Conservation (phyloP, 2,113 vertebrate species). For the Onychostoma macrolepis region DNA sequence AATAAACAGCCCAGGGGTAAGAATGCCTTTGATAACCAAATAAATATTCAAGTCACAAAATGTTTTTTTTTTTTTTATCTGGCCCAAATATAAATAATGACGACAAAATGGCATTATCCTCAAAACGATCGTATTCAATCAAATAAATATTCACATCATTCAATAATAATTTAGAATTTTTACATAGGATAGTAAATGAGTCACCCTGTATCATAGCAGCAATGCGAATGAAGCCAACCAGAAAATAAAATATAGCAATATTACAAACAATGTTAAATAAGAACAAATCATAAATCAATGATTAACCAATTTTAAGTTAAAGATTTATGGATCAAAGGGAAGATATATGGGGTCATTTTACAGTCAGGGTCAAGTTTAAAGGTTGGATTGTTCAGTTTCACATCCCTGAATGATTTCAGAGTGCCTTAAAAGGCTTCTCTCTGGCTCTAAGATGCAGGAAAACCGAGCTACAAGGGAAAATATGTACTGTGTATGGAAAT, state of each 20-base stretch:
- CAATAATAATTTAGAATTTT: not conserved
- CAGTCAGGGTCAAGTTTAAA: conserved; percentile 4
- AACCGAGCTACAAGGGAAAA: conserved; percentile 23
- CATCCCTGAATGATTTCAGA: conserved; percentile 24
- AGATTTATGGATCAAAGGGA: not conserved
- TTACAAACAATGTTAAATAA: not conserved
- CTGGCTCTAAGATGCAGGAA: conserved; percentile 7
- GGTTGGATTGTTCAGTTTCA: conserved; percentile 10
- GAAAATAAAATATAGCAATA: not conserved
- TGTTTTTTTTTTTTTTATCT: not conserved
- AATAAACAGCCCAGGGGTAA: not conserved
- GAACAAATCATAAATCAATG: not conserved
- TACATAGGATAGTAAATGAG: conserved; percentile 19
- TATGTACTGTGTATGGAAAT: not conserved
- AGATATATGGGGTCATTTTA: not conserved
- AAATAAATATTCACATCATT: not conserved
- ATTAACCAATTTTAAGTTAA: not conserved
- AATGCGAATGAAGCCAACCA: conserved; percentile 21
- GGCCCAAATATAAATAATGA: not conserved
- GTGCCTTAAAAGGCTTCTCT: not conserved
- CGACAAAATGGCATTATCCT: not conserved
- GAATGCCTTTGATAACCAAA: not conserved
- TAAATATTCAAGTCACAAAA: not conserved
- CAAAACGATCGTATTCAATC: not conserved
- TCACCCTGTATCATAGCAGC: conserved; percentile 52